Base-by-base conservation (phyloP, 2,888 invertebrate species). In the Drosophila suboccidentalis region DNA sequence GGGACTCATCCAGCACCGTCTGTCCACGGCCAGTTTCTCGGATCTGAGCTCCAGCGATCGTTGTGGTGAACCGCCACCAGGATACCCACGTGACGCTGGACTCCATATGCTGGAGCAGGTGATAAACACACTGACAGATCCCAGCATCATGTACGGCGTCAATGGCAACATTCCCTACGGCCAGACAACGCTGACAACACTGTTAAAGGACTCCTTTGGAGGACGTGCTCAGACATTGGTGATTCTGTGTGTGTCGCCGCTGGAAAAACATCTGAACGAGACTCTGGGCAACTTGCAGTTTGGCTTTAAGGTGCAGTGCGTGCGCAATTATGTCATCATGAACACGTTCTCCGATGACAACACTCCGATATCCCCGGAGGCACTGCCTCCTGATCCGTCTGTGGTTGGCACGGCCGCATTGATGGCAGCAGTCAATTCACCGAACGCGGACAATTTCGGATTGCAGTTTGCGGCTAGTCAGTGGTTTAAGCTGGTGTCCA, bases 381-480 rank as follows among this genome's bases (percentile, higher is more conserved):
- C 71, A 0, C 57, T 80, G 32, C 54, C 73, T 4, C 46, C 51
- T 19, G 68, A 57, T n/a, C 50, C 43, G 38, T 54, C 69, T 34
- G 58, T 58, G 5, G 70, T 78, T 6, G 75, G 73, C 1, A 74
- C 78, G 22, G 78, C 82, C 0, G 86, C 73, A 10, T 58, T 75
- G 2, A 51, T 83, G 38, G 55, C 71, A 4, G 69, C 68, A 38
- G 75, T 32, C 22, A 32, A 53, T 39, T 0, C 78, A 58, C 26
- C 70, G 53, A 47, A 68, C 34, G 75, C 71, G 0, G 89, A 89
- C 19, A 79, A 85, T 46, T 96, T 96, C 90, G 96, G 96, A 41
- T 92, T 97, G 62, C 96, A 97, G 91, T 97, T 97, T 93, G 97
- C 97, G 13, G 96, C 97, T 13, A 94, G 95, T 65, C 97, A 97